phyloP scores from a whole-genome alignment of 2,888 invertebrate genomes.

The Lepetodrilus schrolli region DNA sequence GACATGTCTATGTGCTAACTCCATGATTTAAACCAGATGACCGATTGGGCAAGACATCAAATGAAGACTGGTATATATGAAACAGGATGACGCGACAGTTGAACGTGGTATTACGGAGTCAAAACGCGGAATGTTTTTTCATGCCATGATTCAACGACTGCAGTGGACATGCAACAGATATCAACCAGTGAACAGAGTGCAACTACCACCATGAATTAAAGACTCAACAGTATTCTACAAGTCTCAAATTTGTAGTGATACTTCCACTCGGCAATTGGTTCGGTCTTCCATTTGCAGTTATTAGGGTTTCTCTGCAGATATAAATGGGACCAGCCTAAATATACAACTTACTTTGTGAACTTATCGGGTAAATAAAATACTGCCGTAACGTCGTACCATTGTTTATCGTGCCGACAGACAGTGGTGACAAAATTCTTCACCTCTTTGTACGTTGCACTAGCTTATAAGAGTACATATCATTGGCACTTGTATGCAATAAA shows the following conservation, averaged over 20 bases:
- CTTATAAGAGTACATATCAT: not conserved
- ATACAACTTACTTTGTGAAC: not conserved
- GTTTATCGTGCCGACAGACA: not conserved
- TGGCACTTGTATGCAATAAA: constrained; percentile 24
- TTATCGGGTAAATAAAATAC: no score
- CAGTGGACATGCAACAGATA: not conserved
- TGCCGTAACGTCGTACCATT: not conserved
- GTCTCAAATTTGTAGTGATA: no score
- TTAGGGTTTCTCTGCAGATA: constrained; percentile 12
- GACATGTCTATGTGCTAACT: no score
- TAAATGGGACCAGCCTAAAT: constrained; percentile 9
- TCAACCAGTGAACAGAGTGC: no score
- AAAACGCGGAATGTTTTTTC: not conserved
- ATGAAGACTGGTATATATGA: not conserved
- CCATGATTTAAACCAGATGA: no score
- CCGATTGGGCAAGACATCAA: not conserved
- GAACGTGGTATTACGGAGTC: not conserved
- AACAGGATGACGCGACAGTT: not conserved
- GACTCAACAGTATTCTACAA: no score
- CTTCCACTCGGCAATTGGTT: no score
- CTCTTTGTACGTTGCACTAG: not conserved
- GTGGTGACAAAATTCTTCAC: not conserved
- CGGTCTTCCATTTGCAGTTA: not conserved
- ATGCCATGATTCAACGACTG: not conserved
- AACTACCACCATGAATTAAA: no score